Percentiles rank a stretch among this genome's conserved stretches.
Evolutionary conservation across 2,113 vertebrate genomes (phyloP).

Genomic region (Candoia aspera): DNA sequence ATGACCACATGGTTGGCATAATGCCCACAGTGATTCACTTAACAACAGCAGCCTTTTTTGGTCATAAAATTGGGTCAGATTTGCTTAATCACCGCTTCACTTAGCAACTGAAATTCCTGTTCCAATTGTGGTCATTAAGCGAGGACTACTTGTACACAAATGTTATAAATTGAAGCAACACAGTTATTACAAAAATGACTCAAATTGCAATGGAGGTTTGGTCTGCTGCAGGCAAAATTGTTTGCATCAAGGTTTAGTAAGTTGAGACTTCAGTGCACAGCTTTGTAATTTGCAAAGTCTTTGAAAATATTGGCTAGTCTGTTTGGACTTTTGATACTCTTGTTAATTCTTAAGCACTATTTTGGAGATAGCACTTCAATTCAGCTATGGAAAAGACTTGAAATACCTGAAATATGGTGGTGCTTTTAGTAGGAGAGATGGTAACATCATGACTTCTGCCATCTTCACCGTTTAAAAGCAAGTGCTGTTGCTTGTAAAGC

Average conservation of each 20-base stretch:
- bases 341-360: not conserved
- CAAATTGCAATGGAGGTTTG: no score
- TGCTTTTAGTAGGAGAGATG: not conserved
- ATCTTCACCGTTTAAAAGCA: not conserved
- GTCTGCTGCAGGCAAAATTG: no score
- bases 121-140: no score
- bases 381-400: not conserved
- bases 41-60: no score
- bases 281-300: not conserved
- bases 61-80: no score
- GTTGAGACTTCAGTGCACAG: not conserved
- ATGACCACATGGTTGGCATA: no score
- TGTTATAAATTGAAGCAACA: no score
- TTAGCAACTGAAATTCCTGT: no score
- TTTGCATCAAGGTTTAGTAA: not conserved
- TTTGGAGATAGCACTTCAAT: not conserved
- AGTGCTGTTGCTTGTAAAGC: not conserved
- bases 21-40: no score
- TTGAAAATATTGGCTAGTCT: not conserved
- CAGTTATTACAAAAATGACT: no score
- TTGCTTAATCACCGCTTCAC: no score
- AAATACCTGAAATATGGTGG: not conserved
- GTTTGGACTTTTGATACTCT: not conserved
- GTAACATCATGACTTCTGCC: not conserved
- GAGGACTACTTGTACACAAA: no score